A percentile compares a stretch with the other conserved stretches of the same genome.
Evolutionary conservation across 2,113 vertebrate genomes (phyloP).

Genomic region (Hipposideros armiger): DNA sequence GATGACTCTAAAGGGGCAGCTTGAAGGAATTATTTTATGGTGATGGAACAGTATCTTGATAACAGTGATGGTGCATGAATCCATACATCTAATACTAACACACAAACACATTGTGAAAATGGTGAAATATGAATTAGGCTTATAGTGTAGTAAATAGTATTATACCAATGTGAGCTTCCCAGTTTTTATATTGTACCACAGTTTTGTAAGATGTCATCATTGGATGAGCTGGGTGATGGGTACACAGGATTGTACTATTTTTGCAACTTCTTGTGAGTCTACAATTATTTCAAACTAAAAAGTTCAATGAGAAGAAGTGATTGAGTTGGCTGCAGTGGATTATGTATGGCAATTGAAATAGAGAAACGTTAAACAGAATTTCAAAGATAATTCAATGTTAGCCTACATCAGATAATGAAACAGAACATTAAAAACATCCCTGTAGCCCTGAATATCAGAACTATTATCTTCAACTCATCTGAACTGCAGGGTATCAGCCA

Average conservation of each 20-base stretch:
- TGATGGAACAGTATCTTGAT: too few species aligned
- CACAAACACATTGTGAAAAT: not conserved
- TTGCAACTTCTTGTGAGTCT: not conserved
- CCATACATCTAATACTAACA: not conserved
- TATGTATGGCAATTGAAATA: not conserved
- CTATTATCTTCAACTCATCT: not conserved
- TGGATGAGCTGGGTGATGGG: not conserved
- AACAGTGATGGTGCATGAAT: too few species aligned
- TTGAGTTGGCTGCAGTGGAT: not conserved
- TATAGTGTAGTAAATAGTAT: not conserved
- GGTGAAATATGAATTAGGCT: not conserved
- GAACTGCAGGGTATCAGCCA: not conserved
- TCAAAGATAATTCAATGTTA: not conserved
- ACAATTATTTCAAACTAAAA: not conserved
- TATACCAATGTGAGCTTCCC: not conserved
- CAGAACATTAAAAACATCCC: not conserved
- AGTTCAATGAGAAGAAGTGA: not conserved
- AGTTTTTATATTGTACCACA: not conserved
- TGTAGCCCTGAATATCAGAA: not conserved
- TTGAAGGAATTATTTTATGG: not conserved
- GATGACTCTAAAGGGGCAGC: not conserved
- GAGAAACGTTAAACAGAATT: not conserved
- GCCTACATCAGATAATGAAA: not conserved
- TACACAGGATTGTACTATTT: not conserved
- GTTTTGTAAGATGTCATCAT: not conserved